Evolutionary conservation across 1,140 invertebrate species (phyloP).

Genomic region (Solenopsis fugax): DNA sequence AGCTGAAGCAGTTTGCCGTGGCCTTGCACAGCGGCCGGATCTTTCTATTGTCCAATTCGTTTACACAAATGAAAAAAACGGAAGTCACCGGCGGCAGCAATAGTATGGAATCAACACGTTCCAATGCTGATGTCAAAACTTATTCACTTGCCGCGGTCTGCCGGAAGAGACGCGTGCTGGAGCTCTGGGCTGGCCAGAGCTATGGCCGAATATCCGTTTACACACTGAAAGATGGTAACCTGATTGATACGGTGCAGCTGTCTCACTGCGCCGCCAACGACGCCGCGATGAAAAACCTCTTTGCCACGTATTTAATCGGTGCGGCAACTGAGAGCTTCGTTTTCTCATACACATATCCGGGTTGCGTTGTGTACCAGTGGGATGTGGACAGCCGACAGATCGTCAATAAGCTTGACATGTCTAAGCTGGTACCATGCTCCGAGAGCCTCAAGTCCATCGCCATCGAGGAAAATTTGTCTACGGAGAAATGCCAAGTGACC

Average conservation of each 20-base stretch:
- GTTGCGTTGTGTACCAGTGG: conserved; percentile 95
- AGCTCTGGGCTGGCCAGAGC: conserved; percentile 92
- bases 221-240: conserved; percentile 85
- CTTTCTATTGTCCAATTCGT: conserved; percentile 88
- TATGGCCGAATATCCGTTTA: conserved; percentile 92
- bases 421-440: conserved; percentile 96
- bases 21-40: conserved; percentile 91
- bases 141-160: conserved; percentile 83
- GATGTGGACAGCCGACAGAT: conserved; percentile 89
- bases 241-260: conserved; percentile 80
- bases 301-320: conserved; percentile 83
- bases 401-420: conserved; percentile 95
- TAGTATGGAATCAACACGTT: conserved; percentile 45
- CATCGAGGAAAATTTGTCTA: conserved; percentile 94
- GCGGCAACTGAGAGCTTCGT: conserved; percentile 87
- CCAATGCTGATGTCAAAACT: conserved; percentile 79
- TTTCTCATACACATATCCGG: conserved; percentile 92
- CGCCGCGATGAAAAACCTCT: conserved; percentile 79
- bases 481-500: conserved; percentile 94
- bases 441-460: conserved; percentile 96
- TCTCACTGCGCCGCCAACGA: conserved; percentile 75
- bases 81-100: conserved; percentile 74
- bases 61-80: conserved; percentile 83
- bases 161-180: conserved; percentile 80
- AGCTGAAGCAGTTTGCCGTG: conserved; percentile 91